phyloP scores from a whole-genome alignment of 2,113 vertebrate species.

The Xenus cinereus region DNA sequence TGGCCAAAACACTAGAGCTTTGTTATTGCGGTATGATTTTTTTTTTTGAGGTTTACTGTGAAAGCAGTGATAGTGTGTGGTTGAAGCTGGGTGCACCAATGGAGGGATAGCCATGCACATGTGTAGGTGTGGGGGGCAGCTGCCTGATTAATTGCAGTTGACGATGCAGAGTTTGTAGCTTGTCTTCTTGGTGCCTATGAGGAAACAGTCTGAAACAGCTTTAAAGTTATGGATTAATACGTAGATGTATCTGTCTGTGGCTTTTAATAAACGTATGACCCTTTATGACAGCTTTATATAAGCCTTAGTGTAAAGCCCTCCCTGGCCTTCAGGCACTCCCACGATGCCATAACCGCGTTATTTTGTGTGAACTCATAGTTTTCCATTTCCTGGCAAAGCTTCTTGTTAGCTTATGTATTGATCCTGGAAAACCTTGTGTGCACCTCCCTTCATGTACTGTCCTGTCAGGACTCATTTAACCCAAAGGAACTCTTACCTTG shows the following conservation, averaged over 20 bases:
- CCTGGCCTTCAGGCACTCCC: neutral
- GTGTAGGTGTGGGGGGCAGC: neutral
- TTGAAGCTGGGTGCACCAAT: neutral
- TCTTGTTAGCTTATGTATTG: neutral
- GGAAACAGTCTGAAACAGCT: neutral
- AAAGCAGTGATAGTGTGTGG: neutral
- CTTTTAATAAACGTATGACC: neutral
- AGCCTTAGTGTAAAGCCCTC: neutral
- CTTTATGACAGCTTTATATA: neutral
- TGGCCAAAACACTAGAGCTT: neutral
- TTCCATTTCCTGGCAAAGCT: neutral
- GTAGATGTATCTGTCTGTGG: neutral
- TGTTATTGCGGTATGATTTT: neutral
- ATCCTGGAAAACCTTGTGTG: neutral
- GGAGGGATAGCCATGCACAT: neutral
- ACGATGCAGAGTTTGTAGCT: neutral
- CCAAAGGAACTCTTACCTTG: neutral
- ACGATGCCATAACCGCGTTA: neutral
- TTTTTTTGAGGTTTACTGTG: neutral
- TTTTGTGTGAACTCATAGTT: neutral
- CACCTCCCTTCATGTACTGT: fast-evolving
- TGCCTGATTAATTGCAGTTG: neutral
- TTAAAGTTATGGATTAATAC: neutral
- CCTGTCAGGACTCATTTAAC: neutral
- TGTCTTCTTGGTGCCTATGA: neutral